Base-by-base conservation (phyloP, 2,797 vertebrate species). In the Aldrovandia affinis region DNA sequence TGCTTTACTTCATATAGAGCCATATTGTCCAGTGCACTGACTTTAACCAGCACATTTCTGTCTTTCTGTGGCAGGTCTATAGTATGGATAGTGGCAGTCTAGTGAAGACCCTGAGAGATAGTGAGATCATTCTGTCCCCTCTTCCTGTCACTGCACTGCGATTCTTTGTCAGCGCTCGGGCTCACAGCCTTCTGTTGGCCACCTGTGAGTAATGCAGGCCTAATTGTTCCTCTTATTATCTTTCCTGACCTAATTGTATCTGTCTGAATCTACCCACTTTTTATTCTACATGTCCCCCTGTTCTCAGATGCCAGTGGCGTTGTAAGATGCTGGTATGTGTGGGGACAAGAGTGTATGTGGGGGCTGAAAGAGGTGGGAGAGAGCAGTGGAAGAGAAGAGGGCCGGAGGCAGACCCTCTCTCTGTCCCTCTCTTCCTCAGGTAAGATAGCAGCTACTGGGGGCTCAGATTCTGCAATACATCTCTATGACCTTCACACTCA, bases 401-500 rank as follows among this genome's bases (percentile, higher is more conserved):
- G 63, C 9, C 75, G 57, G 73, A 89, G 91, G 54, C 91, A 94
- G 85, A 92, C 89, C 2, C 86, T 94, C 57, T 87, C 86, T 0
- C 73, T 88, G 18, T 83, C 86, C 39, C 28, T 92, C 81, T 92
- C 87, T 42, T 83, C 87, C 7, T 90, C 91, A 3, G 89, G 90
- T 10, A 84, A 88, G 33, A 88, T 57, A 59, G 90, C 90, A 44
- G 65, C 90, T 9, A 91, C 92, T 0, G 88, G 87, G 0, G 92
- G 92, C 57, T 85, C 90, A n/a, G 90, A 91, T 44, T 73, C 89
- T n/a, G 85, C 86, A 30, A 87, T 94, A 86, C 86, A 87, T 42
- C 87, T 93, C 55, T 94, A 93, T 22, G 92, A 93, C 70, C 61
- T 93, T 33, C 86, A 86, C 83, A 92, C 90, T 4, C 89, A 88